Percentiles rank a stretch among this genome's conserved stretches.
phyloP scores from a whole-genome alignment of 1,140 invertebrate species.

The Nylanderia fulva region DNA sequence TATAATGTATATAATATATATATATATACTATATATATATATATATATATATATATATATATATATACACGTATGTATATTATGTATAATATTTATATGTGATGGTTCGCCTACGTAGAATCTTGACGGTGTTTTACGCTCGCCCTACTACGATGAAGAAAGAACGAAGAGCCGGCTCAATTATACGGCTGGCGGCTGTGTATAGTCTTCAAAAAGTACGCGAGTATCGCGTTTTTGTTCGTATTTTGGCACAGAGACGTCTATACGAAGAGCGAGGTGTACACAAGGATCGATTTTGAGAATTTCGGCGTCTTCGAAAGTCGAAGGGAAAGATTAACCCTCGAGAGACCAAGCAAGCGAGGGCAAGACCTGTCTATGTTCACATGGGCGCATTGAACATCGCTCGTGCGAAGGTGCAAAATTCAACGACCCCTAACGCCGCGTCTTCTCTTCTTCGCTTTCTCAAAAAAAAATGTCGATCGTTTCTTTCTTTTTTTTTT shows the following conservation, averaged over 20 bases:
- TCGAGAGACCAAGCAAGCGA: background rate
- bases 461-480: background rate
- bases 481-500: background rate
- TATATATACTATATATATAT: conserved; percentile 52
- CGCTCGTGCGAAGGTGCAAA: conserved; percentile 1
- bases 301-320: background rate
- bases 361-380: no score
- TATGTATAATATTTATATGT: conserved; percentile 61
- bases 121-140: conserved; percentile 40
- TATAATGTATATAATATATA: conserved; percentile 54
- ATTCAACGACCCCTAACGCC: conserved; percentile 10
- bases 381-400: conserved; percentile 29
- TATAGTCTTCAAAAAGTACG: conserved; percentile 61
- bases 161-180: conserved; percentile 42
- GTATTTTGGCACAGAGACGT: conserved; percentile 69
- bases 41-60: conserved; percentile 57
- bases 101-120: conserved; percentile 56
- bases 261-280: conserved; percentile 30
- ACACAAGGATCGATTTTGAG: background rate
- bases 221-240: conserved; percentile 24
- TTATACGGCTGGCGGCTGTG: conserved; percentile 34
- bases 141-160: conserved; percentile 39
- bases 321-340: background rate
- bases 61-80: conserved; percentile 37
- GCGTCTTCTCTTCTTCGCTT: background rate